Evolutionary conservation across 2,888 invertebrate genomes (phyloP), one percentile per base, ranked within the genome.

Genomic region (Diarsia brunnea): DNA sequence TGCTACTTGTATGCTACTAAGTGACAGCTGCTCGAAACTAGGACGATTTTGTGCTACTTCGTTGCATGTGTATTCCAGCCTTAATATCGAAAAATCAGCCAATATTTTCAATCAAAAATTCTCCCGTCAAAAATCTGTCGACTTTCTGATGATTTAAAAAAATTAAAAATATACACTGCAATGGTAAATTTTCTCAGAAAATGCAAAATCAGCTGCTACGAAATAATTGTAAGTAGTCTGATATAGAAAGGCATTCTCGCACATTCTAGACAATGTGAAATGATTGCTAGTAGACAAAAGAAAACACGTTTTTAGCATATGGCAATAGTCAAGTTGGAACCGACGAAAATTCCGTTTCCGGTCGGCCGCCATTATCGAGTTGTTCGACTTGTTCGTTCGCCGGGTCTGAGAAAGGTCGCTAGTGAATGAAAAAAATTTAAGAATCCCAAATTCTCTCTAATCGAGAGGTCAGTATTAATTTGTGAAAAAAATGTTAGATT

Each of bases 321-420:
- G 75, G 75, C 68, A 81, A 82, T 45, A 55, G 47, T 27, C 12
- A 1, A 55, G 10, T 66, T 47, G 21, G 49, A n/a, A n/a, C n/a
- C n/a, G n/a, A n/a, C n/a, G 16, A 65, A 72, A 78, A 85, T 88
- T 92, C 92, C 91, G 89, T 90, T 91, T 94, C 94, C 94, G 91
- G 79, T 86, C 87, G 91, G 90, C 91, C 72, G 94, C 96, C 97
- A 97, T 97, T 97, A 96, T 95, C 95, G 97, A 97, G 96, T 97
- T 97, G 97, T 97, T 97, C 95, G 97, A 97, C 97, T 97, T 97
- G 97, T 97, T 97, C 97, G 96, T 97, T 97, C 97, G 96, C 97
- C 97, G 96, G 96, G 96, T 95, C 94, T 95, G 95, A 90, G 91
- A 90, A 92, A 92, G 91, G 92, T 92, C 91, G 90, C 89, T 87